Evolutionary conservation across 2,113 vertebrate species (phyloP).

Genomic region (Sitta europaea): DNA sequence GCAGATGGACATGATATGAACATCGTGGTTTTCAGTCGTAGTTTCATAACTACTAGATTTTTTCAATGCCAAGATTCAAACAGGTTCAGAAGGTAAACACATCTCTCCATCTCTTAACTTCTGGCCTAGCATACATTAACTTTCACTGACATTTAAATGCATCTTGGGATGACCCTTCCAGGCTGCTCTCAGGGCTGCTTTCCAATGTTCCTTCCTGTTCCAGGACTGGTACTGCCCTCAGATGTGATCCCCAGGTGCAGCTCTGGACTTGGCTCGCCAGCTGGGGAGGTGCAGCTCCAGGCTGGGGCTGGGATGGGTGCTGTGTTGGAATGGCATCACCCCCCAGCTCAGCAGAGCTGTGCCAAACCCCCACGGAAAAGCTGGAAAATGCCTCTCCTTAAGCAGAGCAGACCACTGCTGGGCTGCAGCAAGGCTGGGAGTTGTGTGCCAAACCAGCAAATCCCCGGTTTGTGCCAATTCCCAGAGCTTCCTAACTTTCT

Average conservation of each 20-base stretch:
- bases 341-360: not conserved
- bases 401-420: not conserved
- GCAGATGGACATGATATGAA: conserved; percentile 99
- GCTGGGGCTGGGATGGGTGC: not conserved
- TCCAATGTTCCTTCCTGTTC: not conserved
- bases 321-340: not conserved
- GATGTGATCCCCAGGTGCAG: not conserved
- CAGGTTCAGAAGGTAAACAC: conserved; percentile 72
- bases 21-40: conserved; percentile 94
- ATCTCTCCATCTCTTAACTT: conserved; percentile 11
- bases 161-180: conserved; percentile 42
- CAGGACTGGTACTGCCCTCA: not conserved
- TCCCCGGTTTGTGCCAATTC: not conserved
- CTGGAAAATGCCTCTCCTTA: not conserved
- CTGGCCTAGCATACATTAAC: conserved; percentile 8
- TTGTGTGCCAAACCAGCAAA: not conserved
- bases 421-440: not conserved
- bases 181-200: conserved; percentile 16
- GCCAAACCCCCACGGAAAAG: not conserved
- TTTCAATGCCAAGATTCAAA: conserved; percentile 67
- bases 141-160: conserved; percentile 24
- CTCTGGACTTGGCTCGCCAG: not conserved
- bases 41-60: conserved; percentile 91
- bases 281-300: not conserved
- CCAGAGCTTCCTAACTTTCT: not conserved